Base-by-base conservation (phyloP, 2,113 vertebrate genomes). In the Onychorhynchus coronatus region DNA sequence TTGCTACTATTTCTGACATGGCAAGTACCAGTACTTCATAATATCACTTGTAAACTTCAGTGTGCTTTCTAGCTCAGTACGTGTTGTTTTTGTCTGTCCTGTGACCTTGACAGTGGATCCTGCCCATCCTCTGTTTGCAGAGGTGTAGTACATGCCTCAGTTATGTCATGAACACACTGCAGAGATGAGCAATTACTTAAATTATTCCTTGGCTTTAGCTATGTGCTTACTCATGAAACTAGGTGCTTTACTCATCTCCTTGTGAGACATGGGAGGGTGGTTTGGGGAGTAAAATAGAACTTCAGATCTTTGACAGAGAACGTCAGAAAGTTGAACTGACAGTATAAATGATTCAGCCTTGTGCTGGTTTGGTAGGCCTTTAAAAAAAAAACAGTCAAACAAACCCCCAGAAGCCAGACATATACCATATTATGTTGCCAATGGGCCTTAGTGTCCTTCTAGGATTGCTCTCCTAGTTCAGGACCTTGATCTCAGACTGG, bases 161-260 rank as follows among this genome's bases (percentile, higher is more conserved):
- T 39, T 89, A 5, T 70, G 73, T 46, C 74, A 46, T 9, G 18
- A 80, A 27, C n/a, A 58, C 33, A 18, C 77, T 91, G 80, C 65
- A 70, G 77, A 84, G 85, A 77, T 77, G 73, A 87, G 80, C 89
- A 95, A 91, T 85, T 91, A 84, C 77, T 89, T 70, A 74, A 76
- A 67, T 83, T 65, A 61, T 84, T 80, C 91, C 42, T 87, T 91
- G 77, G 70, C 65, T 89, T 91, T 94, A 89, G 52, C 23, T 85
- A 27, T 59, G 35, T 81, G 73, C 87, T 91, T 94, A 91, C 70
- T 94, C 80, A 93, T 5, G 6, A 67, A 93, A 50, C 35, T 77
- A 82, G 30, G 27, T 71, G 67, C 33, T 93, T 96, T 95, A 95
- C 75, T 96, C 79, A 93, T 96, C 62, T 85, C 61, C 73, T 81